These are phyloP conservation scores for Emys orbicularis DNA, from an alignment of 2,797 vertebrate species.

Conservation along the genomic window DNA sequence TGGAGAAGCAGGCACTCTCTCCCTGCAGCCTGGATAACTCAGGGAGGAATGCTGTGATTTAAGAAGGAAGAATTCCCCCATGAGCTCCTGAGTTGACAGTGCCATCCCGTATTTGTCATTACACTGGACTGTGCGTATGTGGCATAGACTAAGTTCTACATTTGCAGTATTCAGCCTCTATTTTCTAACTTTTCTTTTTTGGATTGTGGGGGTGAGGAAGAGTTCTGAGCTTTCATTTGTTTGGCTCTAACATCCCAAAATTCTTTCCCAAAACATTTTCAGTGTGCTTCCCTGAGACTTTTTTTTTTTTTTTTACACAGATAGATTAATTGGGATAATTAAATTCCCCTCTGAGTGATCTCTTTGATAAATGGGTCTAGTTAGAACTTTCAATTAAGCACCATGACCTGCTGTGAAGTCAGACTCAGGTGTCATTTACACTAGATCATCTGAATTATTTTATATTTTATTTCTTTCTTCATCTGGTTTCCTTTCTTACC, in stretches of 20 bases:
- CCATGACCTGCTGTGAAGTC: constrained; percentile 61
- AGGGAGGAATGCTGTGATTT: not conserved
- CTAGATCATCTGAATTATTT: constrained; percentile 66
- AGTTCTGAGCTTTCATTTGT: not conserved
- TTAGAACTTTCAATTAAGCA: constrained; percentile 78
- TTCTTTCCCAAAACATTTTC: constrained; percentile 42
- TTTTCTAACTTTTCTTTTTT: not conserved
- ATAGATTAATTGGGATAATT: constrained; percentile 75
- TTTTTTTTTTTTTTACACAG: constrained; percentile 42
- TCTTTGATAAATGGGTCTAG: constrained; percentile 73
- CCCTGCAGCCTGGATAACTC: not conserved
- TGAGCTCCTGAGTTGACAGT: constrained; percentile 11
- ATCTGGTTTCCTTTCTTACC: constrained; percentile 29
- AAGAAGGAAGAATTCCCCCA: not conserved
- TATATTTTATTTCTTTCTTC: constrained; percentile 64
- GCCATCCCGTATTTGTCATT: not conserved
- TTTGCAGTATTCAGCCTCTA: not conserved
- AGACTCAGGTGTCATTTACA: constrained; percentile 59
- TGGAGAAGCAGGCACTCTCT: not conserved
- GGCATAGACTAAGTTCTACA: not conserved
- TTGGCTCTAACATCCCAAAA: constrained; percentile 16
- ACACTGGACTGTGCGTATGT: not conserved
- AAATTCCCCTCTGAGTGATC: constrained; percentile 75
- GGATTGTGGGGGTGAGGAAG: not conserved
- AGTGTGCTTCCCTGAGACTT: constrained; percentile 32